Conservation (phyloP, 2,888 invertebrate genomes). For the Diadromus collaris region DNA sequence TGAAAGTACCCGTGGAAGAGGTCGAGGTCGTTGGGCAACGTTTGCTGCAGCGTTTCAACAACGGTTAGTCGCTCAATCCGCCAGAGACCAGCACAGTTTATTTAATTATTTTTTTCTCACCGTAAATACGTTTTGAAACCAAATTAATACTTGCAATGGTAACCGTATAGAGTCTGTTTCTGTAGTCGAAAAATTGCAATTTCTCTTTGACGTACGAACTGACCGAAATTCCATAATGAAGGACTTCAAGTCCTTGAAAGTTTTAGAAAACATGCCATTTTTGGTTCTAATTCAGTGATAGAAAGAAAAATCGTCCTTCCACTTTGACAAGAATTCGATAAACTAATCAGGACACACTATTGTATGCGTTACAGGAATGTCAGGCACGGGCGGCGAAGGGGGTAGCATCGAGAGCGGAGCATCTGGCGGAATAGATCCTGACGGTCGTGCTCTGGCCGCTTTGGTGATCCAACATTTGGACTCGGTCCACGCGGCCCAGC, state of each 20-base stretch:
- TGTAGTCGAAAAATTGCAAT: background rate
- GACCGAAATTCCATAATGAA: too few species aligned
- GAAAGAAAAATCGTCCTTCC: background rate
- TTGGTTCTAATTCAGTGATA: background rate
- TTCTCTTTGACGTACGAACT: background rate
- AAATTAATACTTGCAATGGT: background rate
- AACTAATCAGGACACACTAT: background rate
- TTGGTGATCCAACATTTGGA: conserved; percentile 91
- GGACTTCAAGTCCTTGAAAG: too few species aligned
- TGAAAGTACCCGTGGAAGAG: conserved; percentile 96
- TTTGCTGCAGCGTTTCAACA: conserved; percentile 83
- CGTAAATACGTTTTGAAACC: background rate
- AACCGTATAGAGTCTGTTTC: background rate
- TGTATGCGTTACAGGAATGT: conserved; percentile 68
- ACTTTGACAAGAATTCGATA: conserved; percentile 10
- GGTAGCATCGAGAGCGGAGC: conserved; percentile 88
- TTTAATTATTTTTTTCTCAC: conserved; percentile 14
- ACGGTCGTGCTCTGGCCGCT: conserved; percentile 83
- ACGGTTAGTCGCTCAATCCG: conserved; percentile 63
- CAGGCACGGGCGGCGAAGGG: conserved; percentile 80
- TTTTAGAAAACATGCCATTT: background rate
- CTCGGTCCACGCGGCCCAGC: conserved; percentile 93
- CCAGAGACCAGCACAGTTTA: background rate
- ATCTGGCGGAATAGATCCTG: conserved; percentile 86
- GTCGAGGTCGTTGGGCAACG: conserved; percentile 93